Percentiles rank a stretch among this genome's conserved stretches.
Evolutionary conservation across 1,140 invertebrate genomes (phyloP).

Genomic region (Musca vetustissima): DNA sequence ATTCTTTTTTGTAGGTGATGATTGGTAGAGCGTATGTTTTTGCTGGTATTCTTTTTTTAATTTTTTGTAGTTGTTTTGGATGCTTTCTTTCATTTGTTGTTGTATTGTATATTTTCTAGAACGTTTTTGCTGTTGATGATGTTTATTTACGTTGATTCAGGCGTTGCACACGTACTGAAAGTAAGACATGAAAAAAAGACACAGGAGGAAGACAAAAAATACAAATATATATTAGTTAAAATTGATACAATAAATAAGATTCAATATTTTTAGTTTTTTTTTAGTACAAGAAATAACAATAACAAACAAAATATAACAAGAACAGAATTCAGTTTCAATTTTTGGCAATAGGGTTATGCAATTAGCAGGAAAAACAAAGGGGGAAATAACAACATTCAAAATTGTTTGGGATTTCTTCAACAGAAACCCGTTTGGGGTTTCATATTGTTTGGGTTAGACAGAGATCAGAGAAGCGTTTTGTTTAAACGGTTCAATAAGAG

Average conservation of each 20-base stretch:
- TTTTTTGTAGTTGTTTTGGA: neutral
- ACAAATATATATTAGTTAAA: constrained; percentile 33
- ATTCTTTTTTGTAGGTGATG: neutral
- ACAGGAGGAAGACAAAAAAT: constrained; percentile 33
- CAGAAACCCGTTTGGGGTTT: neutral
- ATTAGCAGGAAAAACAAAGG: too few relatives aligned
- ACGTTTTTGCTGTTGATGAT: constrained; percentile 9
- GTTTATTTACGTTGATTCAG: constrained; percentile 57
- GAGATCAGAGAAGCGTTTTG: too few relatives aligned
- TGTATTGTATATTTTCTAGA: constrained; percentile 4
- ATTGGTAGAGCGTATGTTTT: neutral
- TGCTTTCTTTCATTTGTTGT: constrained; percentile 11
- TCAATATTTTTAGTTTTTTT: constrained; percentile 30
- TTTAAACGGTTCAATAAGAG: too few relatives aligned
- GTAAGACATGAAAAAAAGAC: constrained; percentile 36
- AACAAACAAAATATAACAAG: constrained; percentile 8
- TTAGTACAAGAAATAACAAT: constrained; percentile 22
- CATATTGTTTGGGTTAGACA: too few relatives aligned
- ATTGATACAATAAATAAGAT: constrained; percentile 24
- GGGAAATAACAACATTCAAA: constrained; percentile 12
- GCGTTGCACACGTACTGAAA: constrained; percentile 56
- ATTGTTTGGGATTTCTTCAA: too few relatives aligned
- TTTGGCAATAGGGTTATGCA: constrained; percentile 13
- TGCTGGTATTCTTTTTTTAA: constrained; percentile 9
- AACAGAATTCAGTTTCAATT: constrained; percentile 19